These are phyloP conservation scores for Cladorhizidae sp. DNA, from an alignment of 37 sponge, comb jelly and placozoan genomes.

Conservation along the genomic window DNA sequence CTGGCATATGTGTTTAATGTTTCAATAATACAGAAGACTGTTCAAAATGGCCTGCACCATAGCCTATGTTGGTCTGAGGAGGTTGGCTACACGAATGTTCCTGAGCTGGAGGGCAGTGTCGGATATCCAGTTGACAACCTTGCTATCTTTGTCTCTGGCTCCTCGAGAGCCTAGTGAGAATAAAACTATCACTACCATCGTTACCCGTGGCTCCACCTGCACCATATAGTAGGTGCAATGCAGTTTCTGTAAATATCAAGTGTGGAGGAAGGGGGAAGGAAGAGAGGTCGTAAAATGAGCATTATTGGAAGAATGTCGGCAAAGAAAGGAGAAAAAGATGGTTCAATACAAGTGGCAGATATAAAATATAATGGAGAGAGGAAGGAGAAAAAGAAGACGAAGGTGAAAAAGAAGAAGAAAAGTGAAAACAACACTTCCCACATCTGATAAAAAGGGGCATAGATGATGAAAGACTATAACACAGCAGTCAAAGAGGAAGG, in stretches of 20 bases:
- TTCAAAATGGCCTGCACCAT: too few species aligned
- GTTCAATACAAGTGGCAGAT: background rate
- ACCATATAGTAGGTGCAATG: conserved; percentile 49
- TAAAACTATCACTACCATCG: conserved; percentile 33
- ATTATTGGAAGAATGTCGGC: background rate
- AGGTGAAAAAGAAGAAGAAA: background rate
- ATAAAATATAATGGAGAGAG: background rate
- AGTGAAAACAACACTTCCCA: background rate
- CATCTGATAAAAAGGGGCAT: too few species aligned
- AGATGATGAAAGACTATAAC: too few species aligned
- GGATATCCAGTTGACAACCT: conserved; percentile 5
- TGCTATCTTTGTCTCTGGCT: conserved; percentile 38
- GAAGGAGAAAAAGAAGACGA: too few species aligned
- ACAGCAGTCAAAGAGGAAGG: too few species aligned
- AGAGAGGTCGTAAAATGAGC: background rate
- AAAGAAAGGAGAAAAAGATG: background rate
- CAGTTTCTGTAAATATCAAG: conserved; percentile 37
- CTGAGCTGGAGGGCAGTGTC: conserved; percentile 45
- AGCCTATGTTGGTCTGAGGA: conserved; percentile 30
- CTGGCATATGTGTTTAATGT: too few species aligned
- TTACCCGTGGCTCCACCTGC: conserved; percentile 34
- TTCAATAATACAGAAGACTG: too few species aligned
- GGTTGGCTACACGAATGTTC: conserved; percentile 11
- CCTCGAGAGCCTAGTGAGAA: conserved; percentile 8
- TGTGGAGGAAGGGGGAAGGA: background rate